Base-by-base conservation (phyloP, 2,113 vertebrate species). In the Dasypus novemcinctus region DNA sequence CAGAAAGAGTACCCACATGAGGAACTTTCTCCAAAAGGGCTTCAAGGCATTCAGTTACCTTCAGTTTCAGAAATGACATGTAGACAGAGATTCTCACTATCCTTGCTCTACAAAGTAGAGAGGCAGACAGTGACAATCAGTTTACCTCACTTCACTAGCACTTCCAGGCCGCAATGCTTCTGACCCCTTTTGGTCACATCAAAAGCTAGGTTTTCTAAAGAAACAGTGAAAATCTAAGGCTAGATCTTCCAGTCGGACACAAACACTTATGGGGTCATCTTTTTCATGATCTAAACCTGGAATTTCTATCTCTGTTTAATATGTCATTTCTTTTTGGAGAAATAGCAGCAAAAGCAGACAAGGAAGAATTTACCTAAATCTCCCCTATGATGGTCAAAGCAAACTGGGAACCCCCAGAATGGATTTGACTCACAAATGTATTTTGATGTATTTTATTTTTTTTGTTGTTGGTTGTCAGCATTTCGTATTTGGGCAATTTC, bases 41-140 rank as follows among this genome's bases (percentile, higher is more conserved):
- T 87, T 66, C 61, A 49, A 13, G 38, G 69, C 54, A 61, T 61
- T 87, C 36, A 72, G 41, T 88, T 78, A 41, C 41, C n/a, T 82
- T 46, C 29, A 88, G 4, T 64, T 82, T 89, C 81, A 69, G 96
- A 94, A 93, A 38, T 54, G 84, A 59, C 23, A 87, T 52, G 71
- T 4, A 61, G 33, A 86, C 33, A 41, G 33, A 80, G 63, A 54
- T 79, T 72, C 17, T 14, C 57, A 36, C 2, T 27, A 23, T 84
- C 18, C 4, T 0, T 76, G 4, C 54, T 33, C 59, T 59, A 23
- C 72, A 69, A 84, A n/a, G 27, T 29, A 17, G n/a, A 57, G 57
- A 46, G 84, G 61, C 12, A 43, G 84, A 69, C 8, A 10, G 61
- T 54, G 80, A 81, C 25, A 76, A 64, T 38, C 21, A 66, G 29